phyloP scores from a whole-genome alignment of 2,797 vertebrate species.

The Pelobates cultripes region DNA sequence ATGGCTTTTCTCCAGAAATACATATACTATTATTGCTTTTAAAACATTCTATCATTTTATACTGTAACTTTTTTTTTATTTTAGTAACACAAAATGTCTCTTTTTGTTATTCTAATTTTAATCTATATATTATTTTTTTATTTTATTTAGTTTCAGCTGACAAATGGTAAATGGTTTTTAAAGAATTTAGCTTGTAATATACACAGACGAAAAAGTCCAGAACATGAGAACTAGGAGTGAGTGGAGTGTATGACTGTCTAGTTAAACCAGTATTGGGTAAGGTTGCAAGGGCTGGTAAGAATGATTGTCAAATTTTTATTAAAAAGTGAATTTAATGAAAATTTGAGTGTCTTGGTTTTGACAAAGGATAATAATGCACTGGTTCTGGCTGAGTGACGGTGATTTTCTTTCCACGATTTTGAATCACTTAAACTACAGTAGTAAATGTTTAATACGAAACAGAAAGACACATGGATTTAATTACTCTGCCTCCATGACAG shows the following conservation, averaged over 20 bases:
- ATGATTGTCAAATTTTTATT: neutral
- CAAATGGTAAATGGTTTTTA: neutral
- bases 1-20: neutral
- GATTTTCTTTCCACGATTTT: neutral
- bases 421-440: slow-evolving; percentile 1
- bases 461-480: slow-evolving; percentile 1
- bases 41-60: neutral
- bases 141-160: neutral
- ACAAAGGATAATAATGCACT: neutral
- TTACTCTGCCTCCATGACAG: neutral
- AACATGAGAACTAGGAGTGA: neutral
- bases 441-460: neutral
- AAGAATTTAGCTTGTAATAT: neutral
- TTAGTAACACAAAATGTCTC: neutral
- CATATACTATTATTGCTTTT: neutral
- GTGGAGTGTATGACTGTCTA: neutral
- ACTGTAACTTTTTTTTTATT: neutral
- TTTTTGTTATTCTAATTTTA: neutral
- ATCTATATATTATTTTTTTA: neutral
- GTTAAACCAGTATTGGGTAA: neutral
- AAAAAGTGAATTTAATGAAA: neutral
- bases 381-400: slow-evolving; percentile 4
- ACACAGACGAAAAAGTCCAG: neutral
- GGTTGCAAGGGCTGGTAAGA: neutral
- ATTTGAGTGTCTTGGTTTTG: neutral